phyloP scores from a whole-genome alignment of 2,888 invertebrate genomes.

The Amphipoea oculea region DNA sequence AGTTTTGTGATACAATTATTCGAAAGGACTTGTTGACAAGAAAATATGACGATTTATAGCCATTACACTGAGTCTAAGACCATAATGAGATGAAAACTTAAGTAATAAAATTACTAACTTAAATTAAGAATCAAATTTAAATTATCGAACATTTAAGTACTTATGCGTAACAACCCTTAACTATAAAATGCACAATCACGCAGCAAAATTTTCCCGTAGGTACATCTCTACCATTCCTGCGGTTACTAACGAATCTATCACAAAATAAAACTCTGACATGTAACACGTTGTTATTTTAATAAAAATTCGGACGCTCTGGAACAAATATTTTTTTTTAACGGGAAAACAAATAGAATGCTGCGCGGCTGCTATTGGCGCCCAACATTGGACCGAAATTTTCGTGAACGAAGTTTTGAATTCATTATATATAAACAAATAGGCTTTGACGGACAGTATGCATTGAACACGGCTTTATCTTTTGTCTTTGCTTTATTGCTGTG shows the following conservation, averaged over 20 bases:
- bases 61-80: neutral
- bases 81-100: neutral
- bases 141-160: neutral
- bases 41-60: neutral
- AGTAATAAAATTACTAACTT: neutral
- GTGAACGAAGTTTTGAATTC: conserved; percentile 53
- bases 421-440: conserved; percentile 60
- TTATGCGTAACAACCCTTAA: neutral
- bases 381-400: conserved; percentile 35
- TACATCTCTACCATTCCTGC: neutral
- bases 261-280: conserved; percentile 29
- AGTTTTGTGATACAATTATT: conserved; percentile 4
- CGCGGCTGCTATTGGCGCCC: conserved; percentile 33
- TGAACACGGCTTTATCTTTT: conserved; percentile 20
- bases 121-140: neutral
- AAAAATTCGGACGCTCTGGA: conserved; percentile 21
- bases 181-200: neutral
- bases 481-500: conserved; percentile 5
- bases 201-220: neutral
- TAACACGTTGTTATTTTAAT: conserved; percentile 45
- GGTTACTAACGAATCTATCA: conserved; percentile 17
- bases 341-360: conserved; percentile 24
- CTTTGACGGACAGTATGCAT: conserved; percentile 44
- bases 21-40: neutral
- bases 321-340: conserved; percentile 47